Conservation (phyloP, 1,140 invertebrate genomes). For the Anoplolepis gracilipes region DNA sequence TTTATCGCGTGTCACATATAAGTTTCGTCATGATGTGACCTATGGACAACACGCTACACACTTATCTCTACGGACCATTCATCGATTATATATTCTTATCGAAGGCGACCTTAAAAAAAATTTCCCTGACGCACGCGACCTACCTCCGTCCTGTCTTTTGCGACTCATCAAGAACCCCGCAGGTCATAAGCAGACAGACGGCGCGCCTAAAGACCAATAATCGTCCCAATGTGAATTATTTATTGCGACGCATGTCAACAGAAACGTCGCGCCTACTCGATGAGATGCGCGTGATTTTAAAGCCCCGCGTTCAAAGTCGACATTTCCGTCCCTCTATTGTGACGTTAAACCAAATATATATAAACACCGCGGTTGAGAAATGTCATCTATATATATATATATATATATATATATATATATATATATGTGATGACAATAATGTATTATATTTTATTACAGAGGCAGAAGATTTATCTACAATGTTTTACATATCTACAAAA, state of each 20-base stretch:
- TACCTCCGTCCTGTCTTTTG: neutral
- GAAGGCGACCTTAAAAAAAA: slow-evolving; percentile 18
- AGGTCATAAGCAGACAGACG: neutral
- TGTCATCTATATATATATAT: no score
- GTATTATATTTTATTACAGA: no score
- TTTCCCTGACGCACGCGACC: neutral
- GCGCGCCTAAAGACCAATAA: slow-evolving; percentile 1
- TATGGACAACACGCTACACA: slow-evolving; percentile 1
- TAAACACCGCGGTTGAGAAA: no score
- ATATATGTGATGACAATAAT: no score
- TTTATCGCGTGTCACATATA: neutral
- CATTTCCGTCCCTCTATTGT: neutral
- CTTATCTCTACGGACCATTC: slow-evolving; percentile 22
- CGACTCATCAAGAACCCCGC: neutral
- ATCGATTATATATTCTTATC: slow-evolving; percentile 8
- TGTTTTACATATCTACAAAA: no score
- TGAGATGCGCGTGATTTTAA: neutral
- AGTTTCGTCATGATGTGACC: slow-evolving; percentile 22
- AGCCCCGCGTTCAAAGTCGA: neutral
- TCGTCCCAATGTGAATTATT: slow-evolving; percentile 21
- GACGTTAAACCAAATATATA: neutral
- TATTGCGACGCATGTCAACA: slow-evolving; percentile 29
- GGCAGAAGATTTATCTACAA: no score
- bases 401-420: no score
- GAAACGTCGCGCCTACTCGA: neutral